phyloP scores from a whole-genome alignment of 2,113 vertebrate genomes.

The Xiphorhynchus elegans region DNA sequence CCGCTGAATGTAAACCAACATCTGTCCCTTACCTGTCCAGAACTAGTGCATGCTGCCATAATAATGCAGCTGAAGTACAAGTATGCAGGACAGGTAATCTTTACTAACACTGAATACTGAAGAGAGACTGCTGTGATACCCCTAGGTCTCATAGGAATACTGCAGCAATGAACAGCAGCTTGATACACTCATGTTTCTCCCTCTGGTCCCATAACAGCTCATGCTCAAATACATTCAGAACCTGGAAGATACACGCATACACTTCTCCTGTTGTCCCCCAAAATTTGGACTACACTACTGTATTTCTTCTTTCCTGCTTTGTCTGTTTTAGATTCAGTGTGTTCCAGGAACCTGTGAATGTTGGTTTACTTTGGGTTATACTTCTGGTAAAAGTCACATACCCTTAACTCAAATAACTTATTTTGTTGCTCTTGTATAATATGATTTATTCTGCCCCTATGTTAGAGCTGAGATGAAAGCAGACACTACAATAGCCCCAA shows the following conservation, averaged over 20 bases:
- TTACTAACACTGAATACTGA: background rate
- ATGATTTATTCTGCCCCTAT: background rate
- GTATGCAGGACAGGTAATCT: background rate
- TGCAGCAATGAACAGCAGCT: background rate
- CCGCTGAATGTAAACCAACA: background rate
- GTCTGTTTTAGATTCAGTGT: background rate
- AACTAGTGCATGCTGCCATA: background rate
- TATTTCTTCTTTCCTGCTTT: background rate
- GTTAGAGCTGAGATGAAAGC: background rate
- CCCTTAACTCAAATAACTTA: background rate
- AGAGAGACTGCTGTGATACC: background rate
- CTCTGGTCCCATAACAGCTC: background rate
- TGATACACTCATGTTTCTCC: background rate
- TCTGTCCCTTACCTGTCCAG: background rate
- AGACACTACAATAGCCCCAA: background rate
- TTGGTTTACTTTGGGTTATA: background rate
- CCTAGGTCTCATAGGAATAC: fast-evolving
- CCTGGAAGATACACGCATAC: background rate
- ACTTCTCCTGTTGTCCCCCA: background rate
- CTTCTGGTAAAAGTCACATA: background rate
- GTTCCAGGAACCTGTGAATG: background rate
- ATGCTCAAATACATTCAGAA: background rate
- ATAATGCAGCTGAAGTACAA: background rate
- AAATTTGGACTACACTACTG: background rate
- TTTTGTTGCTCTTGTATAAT: background rate